Evolutionary conservation across 1,140 invertebrate species (phyloP).

Genomic region (Psilanteris sp.): DNA sequence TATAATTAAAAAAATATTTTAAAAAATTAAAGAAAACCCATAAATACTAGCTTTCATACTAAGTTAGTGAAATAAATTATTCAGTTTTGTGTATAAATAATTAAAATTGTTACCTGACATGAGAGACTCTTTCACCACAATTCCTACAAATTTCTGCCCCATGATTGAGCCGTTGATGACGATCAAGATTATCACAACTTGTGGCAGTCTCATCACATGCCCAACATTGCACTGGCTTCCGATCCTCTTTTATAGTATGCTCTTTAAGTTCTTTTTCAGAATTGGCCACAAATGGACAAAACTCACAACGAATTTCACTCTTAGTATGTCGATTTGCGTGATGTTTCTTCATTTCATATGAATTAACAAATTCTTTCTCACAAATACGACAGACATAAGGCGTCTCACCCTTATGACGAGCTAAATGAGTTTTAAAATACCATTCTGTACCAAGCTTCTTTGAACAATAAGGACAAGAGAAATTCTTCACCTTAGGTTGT

Average conservation of each 20-base stretch:
- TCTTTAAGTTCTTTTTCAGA: constrained; percentile 40
- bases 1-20: too few relatives aligned
- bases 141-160: constrained; percentile 58
- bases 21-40: too few relatives aligned
- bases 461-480: constrained; percentile 71
- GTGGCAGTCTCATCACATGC: constrained; percentile 38
- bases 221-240: constrained; percentile 46
- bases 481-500: constrained; percentile 62
- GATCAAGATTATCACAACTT: constrained; percentile 43
- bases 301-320: constrained; percentile 55
- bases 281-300: constrained; percentile 51
- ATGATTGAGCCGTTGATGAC: constrained; percentile 59
- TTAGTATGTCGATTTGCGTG: constrained; percentile 64
- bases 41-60: too few relatives aligned
- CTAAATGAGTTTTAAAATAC: constrained; percentile 75
- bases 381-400: constrained; percentile 70
- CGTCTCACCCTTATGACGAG: constrained; percentile 70
- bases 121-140: constrained; percentile 55
- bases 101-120: constrained; percentile 45
- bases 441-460: constrained; percentile 74
- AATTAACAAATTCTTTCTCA: constrained; percentile 67
- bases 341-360: constrained; percentile 71
- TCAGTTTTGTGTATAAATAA: too few relatives aligned
- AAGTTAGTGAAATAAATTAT: too few relatives aligned
- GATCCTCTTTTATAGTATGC: constrained; percentile 29